Base-by-base conservation (phyloP, 2,888 invertebrate species). In the Biston betularia region DNA sequence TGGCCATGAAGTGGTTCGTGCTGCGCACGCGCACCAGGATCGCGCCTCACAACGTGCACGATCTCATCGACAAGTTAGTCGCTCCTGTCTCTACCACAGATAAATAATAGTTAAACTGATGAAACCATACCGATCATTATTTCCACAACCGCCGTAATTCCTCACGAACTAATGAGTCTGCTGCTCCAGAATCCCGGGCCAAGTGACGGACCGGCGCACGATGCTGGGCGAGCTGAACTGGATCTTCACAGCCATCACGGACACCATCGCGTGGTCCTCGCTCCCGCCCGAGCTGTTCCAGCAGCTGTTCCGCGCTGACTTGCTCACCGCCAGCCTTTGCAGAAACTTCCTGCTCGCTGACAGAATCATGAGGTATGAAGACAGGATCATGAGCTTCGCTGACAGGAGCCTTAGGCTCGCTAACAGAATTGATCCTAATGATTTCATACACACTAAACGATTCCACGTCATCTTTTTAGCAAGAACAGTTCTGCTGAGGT, bases 211-310 rank as follows among this genome's bases (percentile, higher is more conserved):
- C 93, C 95, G 99, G 24, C 95, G 98, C 79, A 99, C 99, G 38
- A 98, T 99, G 98, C 95, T 99, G 75, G 99, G 99, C 55, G 99
- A 99, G 93, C 94, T 99, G 68, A 99, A 99, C 94, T 99, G 99
- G 99, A 99, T 99, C 85, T 99, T 99, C 93, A 99, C 99, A 2
- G 99, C 99, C 52, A 99, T 99, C 78, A 99, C 99, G 0, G 99
- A 99, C 89, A 99, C 99, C 10, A 99, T 99, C 84, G 99, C 99
- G 0, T 99, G 99, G 99, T 99, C 99, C 87, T 97, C 97, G 49
- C 94, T 99, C 79, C 98, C 99, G 6, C 95, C 97, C 89, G 99
- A 99, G 78, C 93, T 98, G 78, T 99, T 99, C 92, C 99, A 99
- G 94, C 97, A 97, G 87, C 94, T 99, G 75, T 99, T 99, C 90